These are phyloP conservation scores for Panonychus citri DNA, from an alignment of 1,140 invertebrate genomes.

Conservation along the genomic window DNA sequence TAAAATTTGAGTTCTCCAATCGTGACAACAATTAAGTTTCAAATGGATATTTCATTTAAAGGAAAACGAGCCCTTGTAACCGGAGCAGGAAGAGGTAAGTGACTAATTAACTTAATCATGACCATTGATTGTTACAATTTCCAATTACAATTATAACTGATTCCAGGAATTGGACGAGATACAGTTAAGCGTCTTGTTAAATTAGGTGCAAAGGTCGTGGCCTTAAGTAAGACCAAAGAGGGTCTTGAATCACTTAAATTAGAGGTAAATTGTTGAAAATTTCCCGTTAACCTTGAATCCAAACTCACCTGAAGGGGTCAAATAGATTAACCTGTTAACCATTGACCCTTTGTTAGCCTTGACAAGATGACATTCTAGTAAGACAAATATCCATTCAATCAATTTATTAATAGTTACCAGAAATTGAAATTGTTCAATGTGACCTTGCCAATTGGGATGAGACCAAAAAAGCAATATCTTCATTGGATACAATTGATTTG, in stretches of 20 bases:
- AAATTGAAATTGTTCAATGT: conserved; percentile 32
- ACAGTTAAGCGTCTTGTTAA: not conserved
- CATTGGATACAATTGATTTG: conserved; percentile 30
- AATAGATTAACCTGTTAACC: not conserved
- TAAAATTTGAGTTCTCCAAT: too few species aligned
- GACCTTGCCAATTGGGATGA: conserved; percentile 52
- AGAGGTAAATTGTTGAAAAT: not conserved
- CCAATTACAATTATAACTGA: not conserved
- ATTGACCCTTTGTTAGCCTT: not conserved
- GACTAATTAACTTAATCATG: not conserved
- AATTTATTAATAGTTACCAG: conserved; percentile 24
- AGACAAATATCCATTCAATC: not conserved
- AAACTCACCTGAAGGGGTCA: too few species aligned
- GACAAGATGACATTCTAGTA: too few species aligned
- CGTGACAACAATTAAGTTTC: too few species aligned
- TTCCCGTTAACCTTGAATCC: not conserved
- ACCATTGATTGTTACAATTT: not conserved
- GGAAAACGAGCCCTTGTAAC: conserved; percentile 57
- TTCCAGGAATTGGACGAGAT: not conserved
- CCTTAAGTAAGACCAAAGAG: not conserved
- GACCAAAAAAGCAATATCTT: conserved; percentile 22
- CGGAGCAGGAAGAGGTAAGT: conserved; percentile 47
- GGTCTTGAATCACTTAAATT: not conserved
- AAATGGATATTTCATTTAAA: conserved; percentile 30
- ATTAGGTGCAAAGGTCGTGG: not conserved